Conservation (phyloP, 2,113 vertebrate species). For the Amblyopsis rosae region DNA sequence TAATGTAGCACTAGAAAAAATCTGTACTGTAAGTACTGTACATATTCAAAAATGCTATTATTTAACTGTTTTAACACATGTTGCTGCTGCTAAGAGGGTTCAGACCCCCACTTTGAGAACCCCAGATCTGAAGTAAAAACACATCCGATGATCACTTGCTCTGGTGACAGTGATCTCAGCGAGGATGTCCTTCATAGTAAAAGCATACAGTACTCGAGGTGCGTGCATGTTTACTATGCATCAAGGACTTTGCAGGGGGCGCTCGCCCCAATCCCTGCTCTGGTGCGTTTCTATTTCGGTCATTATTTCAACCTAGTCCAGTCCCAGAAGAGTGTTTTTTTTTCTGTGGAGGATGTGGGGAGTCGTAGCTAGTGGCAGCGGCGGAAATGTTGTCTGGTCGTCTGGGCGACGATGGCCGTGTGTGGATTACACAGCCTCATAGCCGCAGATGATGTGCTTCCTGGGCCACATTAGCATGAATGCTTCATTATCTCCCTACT, state of each 20-base stretch:
- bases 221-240: no score
- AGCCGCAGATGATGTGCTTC: slow-evolving; percentile 68
- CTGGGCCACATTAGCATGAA: slow-evolving; percentile 78
- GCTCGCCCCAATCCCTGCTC: not conserved
- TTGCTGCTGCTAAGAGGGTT: no score
- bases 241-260: no score
- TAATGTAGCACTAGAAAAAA: no score
- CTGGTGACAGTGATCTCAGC: no score
- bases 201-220: no score
- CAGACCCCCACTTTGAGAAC: no score
- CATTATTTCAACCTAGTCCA: not conserved
- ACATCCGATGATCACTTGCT: no score
- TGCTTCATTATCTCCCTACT: slow-evolving; percentile 83
- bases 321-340: not conserved
- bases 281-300: not conserved
- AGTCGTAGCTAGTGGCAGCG: not conserved
- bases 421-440: slow-evolving; percentile 64
- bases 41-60: not conserved
- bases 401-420: slow-evolving; percentile 41
- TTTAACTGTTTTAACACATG: no score
- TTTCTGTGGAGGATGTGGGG: slow-evolving; percentile 2
- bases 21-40: no score
- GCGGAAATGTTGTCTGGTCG: slow-evolving; percentile 35
- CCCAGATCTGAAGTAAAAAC: no score
- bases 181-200: no score